Evolutionary conservation across 2,888 invertebrate species (phyloP).

Genomic region (Dimorphilus gyrociliatus): DNA sequence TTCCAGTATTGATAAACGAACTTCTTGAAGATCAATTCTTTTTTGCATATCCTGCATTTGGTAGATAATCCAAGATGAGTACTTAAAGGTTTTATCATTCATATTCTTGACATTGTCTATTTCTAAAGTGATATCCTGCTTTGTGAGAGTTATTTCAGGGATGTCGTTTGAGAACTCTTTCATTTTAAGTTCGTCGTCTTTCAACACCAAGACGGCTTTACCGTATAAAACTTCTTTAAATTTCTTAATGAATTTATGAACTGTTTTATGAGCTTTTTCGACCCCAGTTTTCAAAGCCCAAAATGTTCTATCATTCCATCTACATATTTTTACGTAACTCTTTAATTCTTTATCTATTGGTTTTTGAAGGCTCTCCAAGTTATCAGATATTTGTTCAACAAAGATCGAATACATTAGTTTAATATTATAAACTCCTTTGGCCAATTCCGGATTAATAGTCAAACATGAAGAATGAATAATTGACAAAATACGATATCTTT

Average conservation of each 20-base stretch:
- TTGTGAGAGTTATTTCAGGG: too few relatives aligned
- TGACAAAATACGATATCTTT: too few relatives aligned
- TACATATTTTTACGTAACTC: conserved; percentile 81
- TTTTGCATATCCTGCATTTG: not conserved
- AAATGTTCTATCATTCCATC: conserved; percentile 86
- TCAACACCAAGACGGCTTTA: too few relatives aligned
- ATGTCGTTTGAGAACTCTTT: not conserved
- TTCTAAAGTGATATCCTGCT: not conserved
- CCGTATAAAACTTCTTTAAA: conserved; percentile 46
- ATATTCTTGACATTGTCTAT: not conserved
- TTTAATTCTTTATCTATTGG: conserved; percentile 11
- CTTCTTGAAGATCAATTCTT: not conserved
- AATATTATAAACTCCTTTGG: too few relatives aligned
- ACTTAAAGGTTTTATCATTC: not conserved
- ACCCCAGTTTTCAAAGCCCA: conserved; percentile 79
- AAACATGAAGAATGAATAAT: too few relatives aligned
- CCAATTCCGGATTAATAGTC: too few relatives aligned
- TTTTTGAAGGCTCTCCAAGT: too few relatives aligned
- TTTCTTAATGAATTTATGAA: conserved; percentile 70
- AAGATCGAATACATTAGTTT: too few relatives aligned
- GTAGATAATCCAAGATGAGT: not conserved
- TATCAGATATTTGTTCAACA: too few relatives aligned
- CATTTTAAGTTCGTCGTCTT: conserved; percentile 1
- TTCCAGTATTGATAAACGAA: too few relatives aligned
- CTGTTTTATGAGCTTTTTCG: conserved; percentile 65